A percentile compares a stretch with the other conserved stretches of the same genome.
Evolutionary conservation across 2,113 vertebrate genomes (phyloP).

Genomic region (Sylvicapra grimmia): DNA sequence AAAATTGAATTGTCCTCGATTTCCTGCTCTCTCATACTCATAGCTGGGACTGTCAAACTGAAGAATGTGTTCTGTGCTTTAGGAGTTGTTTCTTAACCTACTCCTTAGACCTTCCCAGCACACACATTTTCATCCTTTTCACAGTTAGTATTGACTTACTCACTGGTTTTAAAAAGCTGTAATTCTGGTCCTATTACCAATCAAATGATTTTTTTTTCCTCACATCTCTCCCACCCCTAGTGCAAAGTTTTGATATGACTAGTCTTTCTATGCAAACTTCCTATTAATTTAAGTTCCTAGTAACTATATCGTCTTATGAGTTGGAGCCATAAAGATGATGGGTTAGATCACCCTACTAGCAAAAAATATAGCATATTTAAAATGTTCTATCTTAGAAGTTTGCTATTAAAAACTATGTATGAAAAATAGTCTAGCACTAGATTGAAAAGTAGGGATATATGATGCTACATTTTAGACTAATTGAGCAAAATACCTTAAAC

Average conservation of each 20-base stretch:
- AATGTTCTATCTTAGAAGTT: neutral
- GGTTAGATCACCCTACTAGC: neutral
- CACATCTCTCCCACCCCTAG: neutral
- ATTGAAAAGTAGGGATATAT: neutral
- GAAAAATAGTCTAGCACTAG: neutral
- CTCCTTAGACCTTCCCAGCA: neutral
- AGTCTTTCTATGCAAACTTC: neutral
- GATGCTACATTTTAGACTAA: neutral
- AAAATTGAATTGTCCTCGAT: neutral
- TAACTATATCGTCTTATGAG: neutral
- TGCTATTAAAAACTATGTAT: neutral
- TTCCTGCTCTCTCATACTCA: neutral
- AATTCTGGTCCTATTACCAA: neutral
- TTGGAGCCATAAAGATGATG: neutral
- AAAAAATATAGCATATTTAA: neutral
- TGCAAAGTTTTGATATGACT: neutral
- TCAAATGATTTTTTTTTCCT: conserved; percentile 2
- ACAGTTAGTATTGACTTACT: neutral
- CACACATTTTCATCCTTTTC: neutral
- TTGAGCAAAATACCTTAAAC: neutral
- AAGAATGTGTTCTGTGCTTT: neutral
- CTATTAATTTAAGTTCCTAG: neutral
- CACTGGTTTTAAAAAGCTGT: neutral
- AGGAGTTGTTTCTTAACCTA: neutral
- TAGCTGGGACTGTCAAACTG: neutral